Conservation (phyloP, 2,797 vertebrate species). For the Anguilla pacifica region DNA sequence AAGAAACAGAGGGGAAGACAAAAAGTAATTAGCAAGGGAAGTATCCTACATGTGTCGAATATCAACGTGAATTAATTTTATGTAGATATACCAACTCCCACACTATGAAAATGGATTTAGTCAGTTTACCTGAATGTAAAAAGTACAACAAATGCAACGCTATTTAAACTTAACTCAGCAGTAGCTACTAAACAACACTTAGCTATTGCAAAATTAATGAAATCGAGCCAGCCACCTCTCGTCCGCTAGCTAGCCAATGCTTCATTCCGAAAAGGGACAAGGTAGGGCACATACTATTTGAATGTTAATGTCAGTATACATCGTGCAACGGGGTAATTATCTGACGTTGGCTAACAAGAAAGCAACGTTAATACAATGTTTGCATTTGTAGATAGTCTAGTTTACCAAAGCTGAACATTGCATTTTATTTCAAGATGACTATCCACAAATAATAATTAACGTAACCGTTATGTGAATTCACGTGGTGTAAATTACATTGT, state of each 20-base stretch:
- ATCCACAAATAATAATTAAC: not conserved
- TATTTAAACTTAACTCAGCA: too few species aligned
- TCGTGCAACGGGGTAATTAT: not conserved
- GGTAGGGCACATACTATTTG: not conserved
- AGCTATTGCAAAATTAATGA: not conserved
- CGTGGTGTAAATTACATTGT: not conserved
- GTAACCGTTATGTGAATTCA: not conserved
- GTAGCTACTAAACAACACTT: not conserved
- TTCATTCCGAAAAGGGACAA: not conserved
- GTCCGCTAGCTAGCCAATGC: not conserved
- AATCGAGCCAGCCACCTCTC: not conserved
- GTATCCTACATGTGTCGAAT: not conserved
- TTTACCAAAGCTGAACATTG: too few species aligned
- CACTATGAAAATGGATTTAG: not conserved
- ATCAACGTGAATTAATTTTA: not conserved
- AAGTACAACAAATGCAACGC: too few species aligned
- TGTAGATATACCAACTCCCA: not conserved
- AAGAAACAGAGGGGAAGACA: constrained; percentile 29
- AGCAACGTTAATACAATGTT: not conserved
- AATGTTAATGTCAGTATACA: not conserved
- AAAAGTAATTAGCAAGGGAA: not conserved
- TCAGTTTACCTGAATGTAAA: not conserved
- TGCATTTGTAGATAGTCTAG: not conserved
- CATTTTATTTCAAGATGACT: too few species aligned
- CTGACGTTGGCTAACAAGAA: not conserved